Percentiles rank a stretch among this genome's conserved stretches.
Evolutionary conservation across 2,113 vertebrate genomes (phyloP).

Genomic region (Micronycteris hirsuta): DNA sequence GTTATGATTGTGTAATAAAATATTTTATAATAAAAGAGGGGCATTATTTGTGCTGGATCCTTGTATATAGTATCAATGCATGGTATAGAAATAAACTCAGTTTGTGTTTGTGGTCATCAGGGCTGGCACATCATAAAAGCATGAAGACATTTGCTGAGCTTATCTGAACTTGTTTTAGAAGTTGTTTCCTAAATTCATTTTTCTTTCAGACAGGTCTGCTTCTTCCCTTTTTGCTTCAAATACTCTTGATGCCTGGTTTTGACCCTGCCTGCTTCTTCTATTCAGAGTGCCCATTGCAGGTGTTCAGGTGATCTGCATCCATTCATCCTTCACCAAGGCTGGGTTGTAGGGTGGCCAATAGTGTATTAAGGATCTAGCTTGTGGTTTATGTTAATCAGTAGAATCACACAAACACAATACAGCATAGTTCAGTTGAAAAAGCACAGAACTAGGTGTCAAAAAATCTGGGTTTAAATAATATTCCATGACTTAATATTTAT

Average conservation of each 20-base stretch:
- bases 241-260: not conserved
- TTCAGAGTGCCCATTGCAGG: not conserved
- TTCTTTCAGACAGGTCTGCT: fast-evolving
- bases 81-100: not conserved
- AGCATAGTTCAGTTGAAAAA: not conserved
- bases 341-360: not conserved
- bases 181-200: not conserved
- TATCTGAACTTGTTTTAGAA: not conserved
- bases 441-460: not conserved
- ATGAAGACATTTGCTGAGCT: not conserved
- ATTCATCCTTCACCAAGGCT: not conserved
- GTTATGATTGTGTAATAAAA: no score
- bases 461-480: not conserved
- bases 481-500: not conserved
- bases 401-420: not conserved
- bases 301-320: no score
- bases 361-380: not conserved
- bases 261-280: not conserved
- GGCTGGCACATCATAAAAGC: not conserved
- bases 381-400: not conserved
- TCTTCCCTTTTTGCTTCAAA: not conserved
- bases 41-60: no score
- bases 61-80: not conserved
- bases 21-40: no score
- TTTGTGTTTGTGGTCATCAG: not conserved